Evolutionary conservation across 2,888 invertebrate species (phyloP), one percentile per base, ranked within the genome.

Genomic region (Perdita meconis): DNA sequence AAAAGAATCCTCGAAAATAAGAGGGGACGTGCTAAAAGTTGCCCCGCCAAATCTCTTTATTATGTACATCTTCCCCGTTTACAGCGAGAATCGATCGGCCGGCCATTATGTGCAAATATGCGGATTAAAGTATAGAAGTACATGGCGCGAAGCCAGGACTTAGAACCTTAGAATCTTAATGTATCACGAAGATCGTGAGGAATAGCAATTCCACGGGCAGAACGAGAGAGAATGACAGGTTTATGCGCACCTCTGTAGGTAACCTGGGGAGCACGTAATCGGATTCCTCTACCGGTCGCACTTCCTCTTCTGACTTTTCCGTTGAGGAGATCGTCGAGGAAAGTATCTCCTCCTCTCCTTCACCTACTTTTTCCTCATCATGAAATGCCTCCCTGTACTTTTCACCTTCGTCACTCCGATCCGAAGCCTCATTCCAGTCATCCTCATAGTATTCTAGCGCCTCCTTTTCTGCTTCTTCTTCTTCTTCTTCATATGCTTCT

Each of bases 241-340:
- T 84, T 80, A 83, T 79, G 81, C 85, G 74, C 82, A 88, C 88
- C 89, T 88, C 88, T 47, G 67, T 67, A 51, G 87, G 82, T 63
- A 87, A 80, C 66, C 86, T 88, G 69, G 68, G 70, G 55, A 83
- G 72, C 65, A 80, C 73, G 74, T 84, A 79, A 76, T 86, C 86
- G 38, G 80, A 74, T 47, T 80, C 80, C 51, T 60, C 68, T 44
- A 26, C 51, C 4, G 61, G 68, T 56, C n/a, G 67, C 22, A 42
- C 65, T 76, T 82, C 83, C 70, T 85, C 80, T 24, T 81, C 83
- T 38, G 55, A 60, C 70, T 82, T 85, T 78, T 86, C 87, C 69
- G 60, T 40, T 59, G 34, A 50, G n/a, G 78, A 82, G 68, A 53
- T 36, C 66, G 61, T 70, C 72, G 68, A 61, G 65, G 74, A 72